phyloP scores from a whole-genome alignment of 2,113 vertebrate genomes.

The Azemiops feae region DNA sequence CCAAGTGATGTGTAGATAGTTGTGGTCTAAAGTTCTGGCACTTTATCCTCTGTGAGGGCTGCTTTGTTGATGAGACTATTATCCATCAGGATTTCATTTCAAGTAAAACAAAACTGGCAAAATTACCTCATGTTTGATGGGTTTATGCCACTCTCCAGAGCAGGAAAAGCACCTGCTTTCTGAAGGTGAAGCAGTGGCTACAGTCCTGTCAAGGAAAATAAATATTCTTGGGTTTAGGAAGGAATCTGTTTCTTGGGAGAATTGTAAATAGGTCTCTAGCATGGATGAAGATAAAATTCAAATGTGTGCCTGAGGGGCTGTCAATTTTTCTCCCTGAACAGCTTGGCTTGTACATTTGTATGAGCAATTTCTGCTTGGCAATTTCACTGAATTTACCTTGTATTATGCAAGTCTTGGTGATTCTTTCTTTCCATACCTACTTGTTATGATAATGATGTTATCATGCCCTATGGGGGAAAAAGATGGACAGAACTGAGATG shows the following conservation, averaged over 20 bases:
- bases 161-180: neutral
- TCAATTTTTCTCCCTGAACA: neutral
- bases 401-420: slow-evolving; percentile 1
- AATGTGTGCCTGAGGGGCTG: fast-evolving
- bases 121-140: fast-evolving
- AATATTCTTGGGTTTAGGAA: fast-evolving
- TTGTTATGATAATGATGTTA: neutral
- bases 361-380: slow-evolving; percentile 7
- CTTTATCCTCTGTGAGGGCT: neutral
- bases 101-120: fast-evolving
- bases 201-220: neutral
- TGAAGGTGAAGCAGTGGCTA: neutral
- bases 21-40: neutral
- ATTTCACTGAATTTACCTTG: slow-evolving; percentile 2
- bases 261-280: neutral
- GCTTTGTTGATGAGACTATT: neutral
- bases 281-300: slow-evolving; percentile 11
- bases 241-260: neutral
- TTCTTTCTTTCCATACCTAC: neutral
- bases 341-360: neutral
- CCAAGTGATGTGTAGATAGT: neutral
- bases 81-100: neutral
- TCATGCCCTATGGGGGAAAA: neutral
- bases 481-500: neutral
- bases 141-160: neutral